Evolutionary conservation across 2,888 invertebrate species (phyloP), one percentile per base, ranked within the genome.

Genomic region (Ecdyonurus torrentis): DNA sequence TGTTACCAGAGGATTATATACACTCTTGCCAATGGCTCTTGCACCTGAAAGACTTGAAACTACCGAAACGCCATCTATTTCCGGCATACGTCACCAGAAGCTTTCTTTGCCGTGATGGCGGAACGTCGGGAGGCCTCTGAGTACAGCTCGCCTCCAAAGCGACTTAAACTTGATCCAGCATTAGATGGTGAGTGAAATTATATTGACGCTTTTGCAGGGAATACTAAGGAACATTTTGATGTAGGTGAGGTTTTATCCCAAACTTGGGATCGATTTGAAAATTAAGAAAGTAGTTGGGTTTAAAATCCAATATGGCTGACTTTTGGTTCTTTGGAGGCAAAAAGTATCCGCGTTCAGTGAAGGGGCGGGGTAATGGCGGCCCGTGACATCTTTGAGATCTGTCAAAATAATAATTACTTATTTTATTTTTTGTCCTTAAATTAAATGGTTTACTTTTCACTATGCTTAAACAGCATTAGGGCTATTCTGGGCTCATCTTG

Each of bases 71-170:
- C 37, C 37, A 37, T 37, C 37, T 37, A 37, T 37, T 37, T 37
- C 37, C 37, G 37, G 37, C 7, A 37, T 37, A 37, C 37, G 37
- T 37, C 37, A 37, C 37, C 37, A 37, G n/a, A n/a, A 37, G 15
- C 37, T 55, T 55, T 55, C 20, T 20, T 22, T 55, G n/a, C 55
- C 64, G 67, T 66, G 66, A 67, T 67, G 67, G 67, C 67, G 66
- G 65, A 66, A 63, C 62, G 64, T 65, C 63, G 65, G n/a, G 67
- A 67, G 64, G 66, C 65, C 22, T 64, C 63, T 22, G 67, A 67
- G 59, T 67, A 67, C 66, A 63, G 66, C 64, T 67, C 67, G 60
- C 67, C 67, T 65, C 63, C 67, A 62, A 67, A 67, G 64, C 66
- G 67, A 55, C 65, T 67, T 52, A 67, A 67, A 66, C 67, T 67